Conservation (phyloP, 35 echinoderm and acorn worm genomes). For the Lytechinus pictus region DNA sequence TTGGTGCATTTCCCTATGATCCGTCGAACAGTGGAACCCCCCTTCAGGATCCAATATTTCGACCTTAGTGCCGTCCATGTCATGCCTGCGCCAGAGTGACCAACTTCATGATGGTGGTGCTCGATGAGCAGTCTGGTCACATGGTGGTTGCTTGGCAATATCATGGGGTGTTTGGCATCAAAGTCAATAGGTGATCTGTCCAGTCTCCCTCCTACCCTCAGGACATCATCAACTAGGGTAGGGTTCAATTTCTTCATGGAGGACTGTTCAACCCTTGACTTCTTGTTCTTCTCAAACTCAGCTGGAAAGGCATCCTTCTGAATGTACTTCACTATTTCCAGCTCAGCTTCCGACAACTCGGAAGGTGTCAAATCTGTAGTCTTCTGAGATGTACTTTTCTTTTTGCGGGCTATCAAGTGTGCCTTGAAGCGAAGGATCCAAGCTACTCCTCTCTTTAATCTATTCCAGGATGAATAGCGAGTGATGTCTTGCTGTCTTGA, state of each 20-base stretch:
- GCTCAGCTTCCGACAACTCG: conserved; percentile 52
- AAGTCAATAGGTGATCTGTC: background rate
- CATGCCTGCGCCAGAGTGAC: conserved; percentile 66
- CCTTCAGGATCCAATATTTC: conserved; percentile 68
- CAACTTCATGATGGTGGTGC: conserved; percentile 55
- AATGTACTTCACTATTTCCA: conserved; percentile 35
- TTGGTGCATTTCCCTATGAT: conserved; percentile 65
- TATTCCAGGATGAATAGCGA: conserved; percentile 53
- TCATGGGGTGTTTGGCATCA: conserved; percentile 52
- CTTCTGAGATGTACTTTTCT: background rate
- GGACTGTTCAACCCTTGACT: background rate
- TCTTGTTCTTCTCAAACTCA: conserved; percentile 1
- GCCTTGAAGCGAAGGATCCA: conserved; percentile 44
- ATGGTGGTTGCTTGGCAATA: conserved; percentile 61
- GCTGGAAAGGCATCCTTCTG: conserved; percentile 21
- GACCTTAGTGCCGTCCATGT: conserved; percentile 45
- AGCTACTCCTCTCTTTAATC: conserved; percentile 48
- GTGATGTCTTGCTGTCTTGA: background rate
- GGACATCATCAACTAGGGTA: background rate
- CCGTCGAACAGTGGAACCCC: conserved; percentile 55
- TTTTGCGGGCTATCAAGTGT: background rate
- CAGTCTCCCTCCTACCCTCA: conserved; percentile 43
- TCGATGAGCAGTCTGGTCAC: conserved; percentile 56
- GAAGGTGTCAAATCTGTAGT: background rate
- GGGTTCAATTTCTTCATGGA: conserved; percentile 40